These are phyloP conservation scores for Laspeyria flexula DNA, from an alignment of 2,888 invertebrate species.

Conservation along the genomic window DNA sequence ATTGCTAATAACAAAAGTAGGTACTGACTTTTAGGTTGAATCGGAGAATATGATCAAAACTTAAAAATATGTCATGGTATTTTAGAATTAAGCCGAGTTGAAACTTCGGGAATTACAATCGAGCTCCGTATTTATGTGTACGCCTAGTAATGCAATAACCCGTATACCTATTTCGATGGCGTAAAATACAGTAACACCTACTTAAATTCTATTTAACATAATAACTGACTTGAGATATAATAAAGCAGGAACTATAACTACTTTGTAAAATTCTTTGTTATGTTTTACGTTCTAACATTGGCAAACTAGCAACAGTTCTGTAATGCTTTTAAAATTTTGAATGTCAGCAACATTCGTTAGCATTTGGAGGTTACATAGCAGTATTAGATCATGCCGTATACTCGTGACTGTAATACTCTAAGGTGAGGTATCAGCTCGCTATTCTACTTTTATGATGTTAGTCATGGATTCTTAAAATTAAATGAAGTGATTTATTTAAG, in stretches of 20 bases:
- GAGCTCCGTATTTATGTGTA: background rate
- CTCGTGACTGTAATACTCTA: slow-evolving; percentile 29
- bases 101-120: background rate
- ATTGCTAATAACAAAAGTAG: slow-evolving; percentile 26
- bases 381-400: slow-evolving; percentile 26
- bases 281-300: slow-evolving; percentile 15
- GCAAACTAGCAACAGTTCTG: slow-evolving; percentile 20
- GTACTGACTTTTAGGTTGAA: slow-evolving; percentile 1
- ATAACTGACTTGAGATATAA: background rate
- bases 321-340: slow-evolving; percentile 33
- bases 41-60: background rate
- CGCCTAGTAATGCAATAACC: slow-evolving; percentile 6
- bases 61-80: too few species aligned
- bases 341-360: slow-evolving; percentile 34
- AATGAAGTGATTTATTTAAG: background rate
- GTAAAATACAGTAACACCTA: background rate
- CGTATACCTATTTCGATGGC: slow-evolving; percentile 14
- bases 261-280: background rate
- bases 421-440: slow-evolving; percentile 18
- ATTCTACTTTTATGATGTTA: slow-evolving; percentile 13
- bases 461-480: slow-evolving; percentile 5
- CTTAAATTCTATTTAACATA: background rate
- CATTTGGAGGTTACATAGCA: slow-evolving; percentile 30
- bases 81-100: too few species aligned
- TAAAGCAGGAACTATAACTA: slow-evolving; percentile 18